phyloP scores from a whole-genome alignment of 2,797 vertebrate species.

The Simalia tracyae region DNA sequence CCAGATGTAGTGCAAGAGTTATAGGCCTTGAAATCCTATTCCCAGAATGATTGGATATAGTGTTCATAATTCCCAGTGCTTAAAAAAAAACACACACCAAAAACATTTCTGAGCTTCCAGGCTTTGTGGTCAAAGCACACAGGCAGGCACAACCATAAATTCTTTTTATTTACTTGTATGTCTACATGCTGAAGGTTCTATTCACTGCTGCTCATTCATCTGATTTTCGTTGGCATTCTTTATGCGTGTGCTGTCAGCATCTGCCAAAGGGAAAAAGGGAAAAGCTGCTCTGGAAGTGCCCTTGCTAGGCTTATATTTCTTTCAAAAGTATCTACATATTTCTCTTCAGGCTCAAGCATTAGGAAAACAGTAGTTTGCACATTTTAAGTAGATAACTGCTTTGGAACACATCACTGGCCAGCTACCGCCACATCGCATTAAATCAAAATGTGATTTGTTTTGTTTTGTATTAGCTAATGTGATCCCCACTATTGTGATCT shows the following conservation, averaged over 20 bases:
- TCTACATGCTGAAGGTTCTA: not conserved
- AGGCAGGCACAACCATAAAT: conserved; percentile 11
- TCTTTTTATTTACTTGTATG: conserved; percentile 9
- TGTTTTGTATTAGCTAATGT: not conserved
- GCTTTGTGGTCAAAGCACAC: conserved; percentile 11
- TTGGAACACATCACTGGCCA: not conserved
- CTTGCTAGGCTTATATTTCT: not conserved
- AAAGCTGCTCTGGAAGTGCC: not conserved
- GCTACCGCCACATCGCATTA: not conserved
- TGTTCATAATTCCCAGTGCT: conserved; percentile 11
- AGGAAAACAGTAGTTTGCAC: not conserved
- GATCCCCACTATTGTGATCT: not conserved
- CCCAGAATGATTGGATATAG: conserved; percentile 3
- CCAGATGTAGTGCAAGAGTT: not conserved
- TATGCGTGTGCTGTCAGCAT: not conserved
- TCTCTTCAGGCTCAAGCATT: not conserved
- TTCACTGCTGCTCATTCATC: not conserved
- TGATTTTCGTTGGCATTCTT: not conserved
- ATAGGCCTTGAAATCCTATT: conserved; percentile 1
- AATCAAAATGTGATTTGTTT: not conserved
- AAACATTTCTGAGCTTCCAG: conserved; percentile 5
- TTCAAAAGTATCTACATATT: not conserved
- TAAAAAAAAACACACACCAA: not conserved
- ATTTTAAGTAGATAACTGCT: not conserved
- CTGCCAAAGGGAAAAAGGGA: not conserved